Base-by-base conservation (phyloP, 2,888 invertebrate genomes). In the Leucozona laternaria region DNA sequence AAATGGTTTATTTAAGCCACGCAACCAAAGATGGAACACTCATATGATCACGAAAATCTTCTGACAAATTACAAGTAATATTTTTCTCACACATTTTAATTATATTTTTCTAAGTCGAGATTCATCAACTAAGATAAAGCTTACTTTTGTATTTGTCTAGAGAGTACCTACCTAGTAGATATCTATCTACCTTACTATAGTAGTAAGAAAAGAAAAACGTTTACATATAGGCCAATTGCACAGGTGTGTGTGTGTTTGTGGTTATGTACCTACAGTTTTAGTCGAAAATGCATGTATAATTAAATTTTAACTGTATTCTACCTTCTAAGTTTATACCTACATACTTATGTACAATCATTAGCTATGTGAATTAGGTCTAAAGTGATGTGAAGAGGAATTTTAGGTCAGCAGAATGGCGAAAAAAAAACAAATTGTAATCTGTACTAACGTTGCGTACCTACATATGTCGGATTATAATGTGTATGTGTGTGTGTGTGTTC, bases 41-140 rank as follows among this genome's bases (percentile, higher is more conserved):
- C 92, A 91, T 92, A 92, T 91, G 92, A 92, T 91, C 92, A 92
- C 92, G 92, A 92, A 91, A 92, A 91, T 90, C 91, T 91, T 90
- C 91, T 91, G 91, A 91, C 92, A 92, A 92, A 92, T 92, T 92
- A 91, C 92, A 92, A 92, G 92, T 92, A 92, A 92, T 91, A 92
- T 91, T 82, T 81, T 82, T 86, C 79, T 82, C 82, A 82, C 81
- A 82, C 53, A 71, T 86, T 82, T 86, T 86, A 78, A 86, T 82
- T 79, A 86, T 75, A 86, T 75, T 82, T 68, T 64, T 70, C 20
- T 43, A 75, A 82, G 82, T 71, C 62, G 66, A 86, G 86, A 86
- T 86, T 66, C 71, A 79, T 78, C 58, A 66, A 45, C 64, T 58
- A 71, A 81, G 86, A 82, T 86, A 82, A 85, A 58, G 43, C 8